Percentiles rank a stretch among this genome's conserved stretches.
phyloP scores from a whole-genome alignment of 2,888 invertebrate genomes.

The Hipparchia semele region DNA sequence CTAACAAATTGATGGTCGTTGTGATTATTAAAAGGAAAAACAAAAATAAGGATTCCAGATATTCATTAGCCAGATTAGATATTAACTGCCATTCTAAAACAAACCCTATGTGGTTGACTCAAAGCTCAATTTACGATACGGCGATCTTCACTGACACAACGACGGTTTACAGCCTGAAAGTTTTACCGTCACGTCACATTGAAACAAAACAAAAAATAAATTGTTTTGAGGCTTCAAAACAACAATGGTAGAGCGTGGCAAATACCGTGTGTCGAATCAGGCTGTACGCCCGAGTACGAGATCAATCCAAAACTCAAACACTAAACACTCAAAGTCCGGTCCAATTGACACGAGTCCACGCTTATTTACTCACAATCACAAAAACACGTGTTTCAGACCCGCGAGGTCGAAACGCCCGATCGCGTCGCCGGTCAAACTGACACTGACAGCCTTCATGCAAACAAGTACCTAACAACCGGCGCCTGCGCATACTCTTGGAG shows the following conservation, averaged over 20 bases:
- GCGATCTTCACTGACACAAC: too few species aligned
- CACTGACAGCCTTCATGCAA: constrained; percentile 53
- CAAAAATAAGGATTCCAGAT: too few species aligned
- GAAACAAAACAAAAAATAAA: too few species aligned
- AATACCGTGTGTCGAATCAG: constrained; percentile 54
- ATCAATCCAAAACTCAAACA: constrained; percentile 59
- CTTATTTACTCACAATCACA: constrained; percentile 69
- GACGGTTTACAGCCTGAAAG: too few species aligned
- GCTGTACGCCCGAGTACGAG: constrained; percentile 46
- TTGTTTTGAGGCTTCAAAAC: constrained; percentile 36
- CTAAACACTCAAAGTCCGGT: constrained; percentile 44
- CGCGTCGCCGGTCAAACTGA: constrained; percentile 57
- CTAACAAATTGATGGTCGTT: too few species aligned
- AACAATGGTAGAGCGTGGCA: constrained; percentile 58
- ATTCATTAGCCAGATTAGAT: too few species aligned
- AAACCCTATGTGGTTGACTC: too few species aligned
- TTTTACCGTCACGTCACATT: too few species aligned
- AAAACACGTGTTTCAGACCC: constrained; percentile 54
- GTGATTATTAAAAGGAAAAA: too few species aligned
- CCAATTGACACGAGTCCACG: constrained; percentile 54
- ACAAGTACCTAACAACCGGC: constrained; percentile 48
- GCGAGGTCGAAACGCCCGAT: constrained; percentile 54
- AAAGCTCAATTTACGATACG: too few species aligned
- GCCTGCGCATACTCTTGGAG: constrained; percentile 60
- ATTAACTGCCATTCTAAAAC: too few species aligned